Evolutionary conservation across 2,888 invertebrate genomes (phyloP).

Genomic region (Tipula confusa): DNA sequence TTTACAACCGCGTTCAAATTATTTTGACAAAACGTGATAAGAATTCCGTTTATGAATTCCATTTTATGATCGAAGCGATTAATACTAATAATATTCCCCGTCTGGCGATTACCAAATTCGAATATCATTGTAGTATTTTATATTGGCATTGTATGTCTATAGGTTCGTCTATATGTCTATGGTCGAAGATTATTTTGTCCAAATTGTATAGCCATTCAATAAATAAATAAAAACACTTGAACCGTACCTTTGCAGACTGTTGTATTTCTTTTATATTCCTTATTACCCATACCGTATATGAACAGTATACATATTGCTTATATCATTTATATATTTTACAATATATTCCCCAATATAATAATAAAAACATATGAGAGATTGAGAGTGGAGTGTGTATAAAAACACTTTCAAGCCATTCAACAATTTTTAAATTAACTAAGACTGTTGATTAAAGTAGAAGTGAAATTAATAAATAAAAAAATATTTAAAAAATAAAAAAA

Average conservation of each 20-base stretch:
- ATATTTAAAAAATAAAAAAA: neutral
- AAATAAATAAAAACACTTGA: neutral
- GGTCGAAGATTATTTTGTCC: no score
- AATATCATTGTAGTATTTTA: no score
- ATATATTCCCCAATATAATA: neutral
- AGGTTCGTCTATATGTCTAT: no score
- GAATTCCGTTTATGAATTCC: neutral
- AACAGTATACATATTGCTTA: neutral
- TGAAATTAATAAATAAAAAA: neutral
- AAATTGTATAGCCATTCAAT: neutral
- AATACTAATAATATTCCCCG: neutral
- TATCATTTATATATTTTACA: neutral
- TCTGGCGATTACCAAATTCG: neutral
- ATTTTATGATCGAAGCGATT: neutral
- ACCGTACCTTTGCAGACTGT: neutral
- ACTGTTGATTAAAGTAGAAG: neutral
- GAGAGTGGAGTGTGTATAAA: neutral
- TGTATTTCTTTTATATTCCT: neutral
- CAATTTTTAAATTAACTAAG: conserved; percentile 1
- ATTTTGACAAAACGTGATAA: neutral
- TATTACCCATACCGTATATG: neutral
- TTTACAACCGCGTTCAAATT: neutral
- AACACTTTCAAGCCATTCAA: neutral
- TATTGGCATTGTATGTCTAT: no score
- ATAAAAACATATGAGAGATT: no score